Percentiles rank a stretch among this genome's conserved stretches.
Evolutionary conservation across 2,888 invertebrate genomes (phyloP).

Genomic region (Melanargia galathea): DNA sequence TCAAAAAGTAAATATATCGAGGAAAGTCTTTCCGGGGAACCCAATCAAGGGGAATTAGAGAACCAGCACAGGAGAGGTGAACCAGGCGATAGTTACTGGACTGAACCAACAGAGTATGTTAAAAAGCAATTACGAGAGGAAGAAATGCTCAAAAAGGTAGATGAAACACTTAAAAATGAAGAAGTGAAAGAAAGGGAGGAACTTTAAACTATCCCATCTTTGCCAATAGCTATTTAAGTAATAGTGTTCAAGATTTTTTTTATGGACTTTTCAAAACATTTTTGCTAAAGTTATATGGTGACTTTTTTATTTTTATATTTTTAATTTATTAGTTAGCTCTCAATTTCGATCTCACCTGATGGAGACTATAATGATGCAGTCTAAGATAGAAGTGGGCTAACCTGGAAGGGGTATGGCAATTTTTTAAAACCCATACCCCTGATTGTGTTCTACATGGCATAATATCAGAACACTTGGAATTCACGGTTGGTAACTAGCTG

Average conservation of each 20-base stretch:
- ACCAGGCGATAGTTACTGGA: slow-evolving; percentile 2
- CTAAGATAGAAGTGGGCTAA: too few relatives aligned
- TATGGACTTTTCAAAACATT: neutral
- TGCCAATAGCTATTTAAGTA: neutral
- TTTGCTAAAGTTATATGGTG: neutral
- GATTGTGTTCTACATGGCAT: too few relatives aligned
- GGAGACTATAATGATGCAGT: too few relatives aligned
- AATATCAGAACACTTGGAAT: too few relatives aligned
- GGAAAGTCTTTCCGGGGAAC: neutral
- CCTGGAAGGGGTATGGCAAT: too few relatives aligned
- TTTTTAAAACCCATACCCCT: too few relatives aligned
- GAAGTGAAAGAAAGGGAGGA: slow-evolving; percentile 3
- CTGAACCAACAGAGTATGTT: neutral
- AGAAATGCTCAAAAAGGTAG: neutral
- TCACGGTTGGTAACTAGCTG: too few relatives aligned
- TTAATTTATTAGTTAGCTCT: too few relatives aligned
- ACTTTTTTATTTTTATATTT: too few relatives aligned
- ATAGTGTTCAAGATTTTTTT: neutral
- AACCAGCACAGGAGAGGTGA: neutral
- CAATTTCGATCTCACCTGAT: too few relatives aligned
- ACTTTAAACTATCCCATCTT: neutral
- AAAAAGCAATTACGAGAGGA: slow-evolving; percentile 1
- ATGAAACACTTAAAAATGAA: neutral
- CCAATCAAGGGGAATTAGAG: neutral
- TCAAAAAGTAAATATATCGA: neutral